Base-by-base conservation (phyloP, 2,888 invertebrate species). In the Idaea dimidiata region DNA sequence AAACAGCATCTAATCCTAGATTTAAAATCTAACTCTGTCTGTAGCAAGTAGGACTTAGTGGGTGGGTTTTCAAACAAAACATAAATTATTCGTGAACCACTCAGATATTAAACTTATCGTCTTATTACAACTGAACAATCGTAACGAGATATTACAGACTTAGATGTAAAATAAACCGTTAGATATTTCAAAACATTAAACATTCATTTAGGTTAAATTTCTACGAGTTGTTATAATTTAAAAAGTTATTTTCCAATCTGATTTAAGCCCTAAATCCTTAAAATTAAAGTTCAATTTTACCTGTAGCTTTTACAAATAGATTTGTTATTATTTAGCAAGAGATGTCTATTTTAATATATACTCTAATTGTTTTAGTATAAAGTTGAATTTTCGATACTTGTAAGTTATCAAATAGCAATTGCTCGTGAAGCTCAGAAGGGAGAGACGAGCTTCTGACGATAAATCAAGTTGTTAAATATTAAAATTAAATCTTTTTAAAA, bases 81-180 rank as follows among this genome's bases (percentile, higher is more conserved):
- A 43, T 24, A 43, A 43, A 14, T 43, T 43, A 43, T 43, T 43
- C 43, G 43, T 4, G 43, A 43, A 7, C 14, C 43, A 10, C 10
- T 43, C 10, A 43, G 43, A 43, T 14, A 43, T 43, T 43, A 43
- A 43, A 43, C 43, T 58, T 59, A 62, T 62, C 58, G 60, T 43
- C 14, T 43, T 8, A 43, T 43, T 43, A 43, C 8, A 43, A 43
- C 43, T 10, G 14, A 43, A 43, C 43, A 43, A 43, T 43, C 43
- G 43, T 43, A 43, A 43, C 43, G 10, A 43, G 43, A 43, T 43
- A 43, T 43, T 43, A 43, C 43, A 43, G 43, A 43, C 43, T 43
- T 43, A 10, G 43, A 43, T 43, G 43, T 43, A 43, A 43, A 43
- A 43, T 43, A 43, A 43, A 10, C 43, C 43, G 43, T 43, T 43